Conservation (phyloP, 2,888 invertebrate genomes). For the Epinotia brunnichana region DNA sequence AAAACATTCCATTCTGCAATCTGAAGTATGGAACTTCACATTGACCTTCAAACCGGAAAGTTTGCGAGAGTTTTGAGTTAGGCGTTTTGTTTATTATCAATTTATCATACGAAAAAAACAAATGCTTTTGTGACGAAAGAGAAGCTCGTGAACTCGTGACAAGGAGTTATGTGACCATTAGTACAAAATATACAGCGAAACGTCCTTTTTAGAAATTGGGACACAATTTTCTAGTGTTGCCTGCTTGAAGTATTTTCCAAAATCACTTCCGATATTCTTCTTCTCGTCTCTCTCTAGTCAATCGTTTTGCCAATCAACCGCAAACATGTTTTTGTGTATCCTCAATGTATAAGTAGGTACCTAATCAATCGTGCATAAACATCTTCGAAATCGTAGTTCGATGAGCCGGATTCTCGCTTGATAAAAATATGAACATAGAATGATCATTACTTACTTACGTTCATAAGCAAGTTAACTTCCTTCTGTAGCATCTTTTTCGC, state of each 20-base stretch:
- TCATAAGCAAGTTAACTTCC: neutral
- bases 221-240: neutral
- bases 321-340: too few species aligned
- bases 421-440: neutral
- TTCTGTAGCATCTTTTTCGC: neutral
- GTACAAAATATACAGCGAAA: neutral
- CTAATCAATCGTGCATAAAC: too few species aligned
- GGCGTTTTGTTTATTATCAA: conserved; percentile 49
- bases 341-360: too few species aligned
- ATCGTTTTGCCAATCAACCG: too few species aligned
- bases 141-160: conserved; percentile 1
- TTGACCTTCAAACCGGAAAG: conserved; percentile 20
- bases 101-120: conserved; percentile 13
- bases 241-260: neutral
- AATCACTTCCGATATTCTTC: too few species aligned
- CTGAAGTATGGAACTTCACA: conserved; percentile 20
- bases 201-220: too few species aligned
- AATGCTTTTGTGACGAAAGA: conserved; percentile 12
- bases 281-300: too few species aligned
- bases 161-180: conserved; percentile 7
- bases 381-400: too few species aligned
- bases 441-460: too few species aligned
- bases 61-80: conserved; percentile 8
- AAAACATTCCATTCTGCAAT: conserved; percentile 26
- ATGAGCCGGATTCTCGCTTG: neutral